Evolutionary conservation across 2,888 invertebrate species (phyloP).

Genomic region (Drosophila tripunctata): DNA sequence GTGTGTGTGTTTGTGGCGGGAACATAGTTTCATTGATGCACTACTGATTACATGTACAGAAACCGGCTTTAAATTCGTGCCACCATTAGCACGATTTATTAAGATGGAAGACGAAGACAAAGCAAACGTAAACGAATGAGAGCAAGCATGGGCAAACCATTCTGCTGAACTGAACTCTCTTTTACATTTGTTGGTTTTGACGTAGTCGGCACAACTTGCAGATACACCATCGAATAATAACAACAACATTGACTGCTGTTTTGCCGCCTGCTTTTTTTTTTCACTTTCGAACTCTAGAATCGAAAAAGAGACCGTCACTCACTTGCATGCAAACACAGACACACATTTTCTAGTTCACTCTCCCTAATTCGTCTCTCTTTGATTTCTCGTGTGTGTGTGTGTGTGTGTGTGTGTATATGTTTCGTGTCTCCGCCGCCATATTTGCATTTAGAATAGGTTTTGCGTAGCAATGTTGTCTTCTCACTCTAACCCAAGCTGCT

Average conservation of each 20-base stretch:
- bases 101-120: slow-evolving; percentile 72
- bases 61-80: slow-evolving; percentile 81
- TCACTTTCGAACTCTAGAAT: slow-evolving; percentile 60
- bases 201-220: slow-evolving; percentile 68
- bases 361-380: slow-evolving; percentile 34
- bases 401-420: too few relatives aligned
- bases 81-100: slow-evolving; percentile 80
- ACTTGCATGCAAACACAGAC: slow-evolving; percentile 29
- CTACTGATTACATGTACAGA: too few relatives aligned
- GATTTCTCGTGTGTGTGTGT: slow-evolving; percentile 28
- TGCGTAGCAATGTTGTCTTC: slow-evolving; percentile 69
- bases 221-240: slow-evolving; percentile 54
- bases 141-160: slow-evolving; percentile 32
- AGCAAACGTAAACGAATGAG: too few relatives aligned
- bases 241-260: slow-evolving; percentile 23
- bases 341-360: slow-evolving; percentile 7
- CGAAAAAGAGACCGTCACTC: slow-evolving; percentile 32
- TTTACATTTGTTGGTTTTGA: slow-evolving; percentile 42
- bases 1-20: background rate
- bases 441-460: slow-evolving; percentile 72
- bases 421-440: slow-evolving; percentile 74
- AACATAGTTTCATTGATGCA: slow-evolving; percentile 10
- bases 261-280: slow-evolving; percentile 55
- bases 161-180: slow-evolving; percentile 34
- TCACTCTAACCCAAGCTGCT: slow-evolving; percentile 47